Conservation (phyloP, 2,797 vertebrate species). For the Pyrrhura leucotis region DNA sequence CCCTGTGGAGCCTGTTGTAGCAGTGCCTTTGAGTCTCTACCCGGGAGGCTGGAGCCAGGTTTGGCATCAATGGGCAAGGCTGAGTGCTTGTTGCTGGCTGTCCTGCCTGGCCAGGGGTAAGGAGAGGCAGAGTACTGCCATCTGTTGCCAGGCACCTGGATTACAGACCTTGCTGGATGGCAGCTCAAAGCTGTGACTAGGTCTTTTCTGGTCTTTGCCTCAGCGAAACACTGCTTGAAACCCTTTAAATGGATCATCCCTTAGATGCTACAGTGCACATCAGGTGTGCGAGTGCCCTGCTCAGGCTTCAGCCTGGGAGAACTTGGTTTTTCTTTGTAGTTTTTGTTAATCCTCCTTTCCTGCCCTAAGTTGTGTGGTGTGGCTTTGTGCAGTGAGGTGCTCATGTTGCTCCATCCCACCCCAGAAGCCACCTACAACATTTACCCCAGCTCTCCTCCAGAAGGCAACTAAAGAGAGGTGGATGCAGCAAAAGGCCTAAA, state of each 20-base stretch:
- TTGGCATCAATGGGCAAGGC: not conserved
- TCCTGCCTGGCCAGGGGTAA: not conserved
- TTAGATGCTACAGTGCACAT: not conserved
- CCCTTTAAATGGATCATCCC: not conserved
- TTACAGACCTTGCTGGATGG: not conserved
- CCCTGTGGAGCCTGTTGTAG: not conserved
- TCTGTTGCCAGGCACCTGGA: conserved; percentile 59
- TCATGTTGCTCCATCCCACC: not conserved
- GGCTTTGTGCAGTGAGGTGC: not conserved
- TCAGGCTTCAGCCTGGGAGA: not conserved
- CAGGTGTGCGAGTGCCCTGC: not conserved
- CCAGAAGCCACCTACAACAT: rapidly evolving
- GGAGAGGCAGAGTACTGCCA: conserved; percentile 68
- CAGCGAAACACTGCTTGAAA: not conserved
- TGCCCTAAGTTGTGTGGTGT: not conserved
- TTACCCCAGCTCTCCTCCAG: not conserved
- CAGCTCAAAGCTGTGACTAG: rapidly evolving
- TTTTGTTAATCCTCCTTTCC: not conserved
- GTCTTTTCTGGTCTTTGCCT: not conserved
- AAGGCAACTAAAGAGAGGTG: not conserved
- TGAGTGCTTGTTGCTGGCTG: not conserved
- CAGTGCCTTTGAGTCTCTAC: not conserved
- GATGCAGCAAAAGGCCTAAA: not conserved
- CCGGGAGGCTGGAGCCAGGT: not conserved
- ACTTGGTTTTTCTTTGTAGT: not conserved